Evolutionary conservation across 2,888 invertebrate species (phyloP).

Genomic region (Hydriomena furcata): DNA sequence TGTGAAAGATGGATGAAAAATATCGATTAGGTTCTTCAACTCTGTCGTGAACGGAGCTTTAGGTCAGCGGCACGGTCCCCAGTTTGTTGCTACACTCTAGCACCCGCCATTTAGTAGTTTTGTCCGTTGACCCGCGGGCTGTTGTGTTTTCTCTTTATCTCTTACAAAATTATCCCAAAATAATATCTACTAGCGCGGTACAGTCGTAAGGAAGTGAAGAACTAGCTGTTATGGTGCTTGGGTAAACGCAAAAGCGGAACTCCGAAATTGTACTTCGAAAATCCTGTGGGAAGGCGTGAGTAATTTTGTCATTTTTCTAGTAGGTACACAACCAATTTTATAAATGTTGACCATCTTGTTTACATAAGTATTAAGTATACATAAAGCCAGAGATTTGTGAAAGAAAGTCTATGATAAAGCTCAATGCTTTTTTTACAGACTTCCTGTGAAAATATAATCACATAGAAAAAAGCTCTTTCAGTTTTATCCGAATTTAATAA

Average conservation of each 20-base stretch:
- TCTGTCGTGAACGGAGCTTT: conserved; percentile 17
- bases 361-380: no score
- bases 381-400: no score
- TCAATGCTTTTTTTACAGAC: no score
- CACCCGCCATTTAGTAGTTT: neutral
- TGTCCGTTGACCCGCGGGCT: conserved; percentile 71
- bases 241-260: neutral
- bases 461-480: no score
- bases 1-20: neutral
- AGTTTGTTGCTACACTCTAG: conserved; percentile 44
- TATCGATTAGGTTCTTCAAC: neutral
- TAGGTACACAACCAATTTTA: no score
- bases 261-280: neutral
- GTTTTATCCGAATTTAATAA: no score
- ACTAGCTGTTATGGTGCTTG: neutral
- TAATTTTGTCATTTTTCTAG: neutral
- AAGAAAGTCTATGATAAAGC: no score
- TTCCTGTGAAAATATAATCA: no score
- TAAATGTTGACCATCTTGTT: neutral
- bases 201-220: neutral
- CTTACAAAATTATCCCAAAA: neutral
- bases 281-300: conserved; percentile 2
- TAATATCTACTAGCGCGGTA: neutral
- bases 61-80: conserved; percentile 55
- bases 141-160: conserved; percentile 45